Evolutionary conservation across 2,888 invertebrate species (phyloP).

Genomic region (Crematogaster levior): DNA sequence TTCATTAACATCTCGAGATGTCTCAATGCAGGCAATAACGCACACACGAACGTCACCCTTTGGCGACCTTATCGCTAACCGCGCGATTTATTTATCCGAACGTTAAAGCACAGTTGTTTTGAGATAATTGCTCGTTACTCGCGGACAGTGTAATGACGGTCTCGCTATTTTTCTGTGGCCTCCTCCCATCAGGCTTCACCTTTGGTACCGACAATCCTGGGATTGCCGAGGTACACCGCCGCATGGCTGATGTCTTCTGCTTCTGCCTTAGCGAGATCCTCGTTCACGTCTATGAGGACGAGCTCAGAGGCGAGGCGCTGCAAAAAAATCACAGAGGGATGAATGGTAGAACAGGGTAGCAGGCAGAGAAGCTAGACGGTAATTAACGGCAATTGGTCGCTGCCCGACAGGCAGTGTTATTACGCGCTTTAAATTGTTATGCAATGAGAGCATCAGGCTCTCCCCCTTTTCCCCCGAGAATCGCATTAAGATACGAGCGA

Average conservation of each 20-base stretch:
- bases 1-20: slow-evolving; percentile 18
- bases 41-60: not conserved
- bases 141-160: slow-evolving; percentile 16
- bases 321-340: slow-evolving; percentile 62
- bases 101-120: slow-evolving; percentile 28
- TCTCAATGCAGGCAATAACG: slow-evolving; percentile 5
- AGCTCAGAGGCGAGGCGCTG: slow-evolving; percentile 88
- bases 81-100: slow-evolving; percentile 35
- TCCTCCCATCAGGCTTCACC: slow-evolving; percentile 69
- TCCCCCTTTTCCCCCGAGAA: slow-evolving; percentile 52
- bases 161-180: not conserved
- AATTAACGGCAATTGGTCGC: slow-evolving; percentile 61
- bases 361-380: slow-evolving; percentile 40
- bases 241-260: slow-evolving; percentile 89
- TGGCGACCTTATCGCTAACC: slow-evolving; percentile 2
- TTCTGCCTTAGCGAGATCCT: slow-evolving; percentile 88
- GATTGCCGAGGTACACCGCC: slow-evolving; percentile 87
- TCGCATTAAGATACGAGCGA: slow-evolving; percentile 67
- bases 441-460: slow-evolving; percentile 62
- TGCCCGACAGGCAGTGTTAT: slow-evolving; percentile 55
- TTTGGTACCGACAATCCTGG: slow-evolving; percentile 85
- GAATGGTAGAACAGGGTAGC: not conserved
- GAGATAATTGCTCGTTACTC: slow-evolving; percentile 43
- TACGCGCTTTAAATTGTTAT: slow-evolving; percentile 69
- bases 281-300: slow-evolving; percentile 88